Conservation (phyloP, 2,888 invertebrate species). For the Aphodius sticticus region DNA sequence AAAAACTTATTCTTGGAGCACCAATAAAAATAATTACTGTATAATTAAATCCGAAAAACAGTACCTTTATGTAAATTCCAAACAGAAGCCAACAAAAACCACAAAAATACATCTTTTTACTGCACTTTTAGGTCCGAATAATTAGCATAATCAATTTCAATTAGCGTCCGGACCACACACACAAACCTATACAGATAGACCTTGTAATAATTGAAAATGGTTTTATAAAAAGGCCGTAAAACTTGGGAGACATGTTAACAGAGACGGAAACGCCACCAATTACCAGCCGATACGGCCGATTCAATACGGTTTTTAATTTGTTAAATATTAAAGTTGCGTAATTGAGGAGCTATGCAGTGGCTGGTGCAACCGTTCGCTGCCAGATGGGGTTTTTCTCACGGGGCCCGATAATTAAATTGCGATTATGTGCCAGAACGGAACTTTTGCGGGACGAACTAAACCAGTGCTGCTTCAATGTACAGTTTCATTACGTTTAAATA, state of each 20-base stretch:
- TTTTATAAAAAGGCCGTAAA: neutral
- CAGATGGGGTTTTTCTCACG: constrained; percentile 4
- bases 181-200: neutral
- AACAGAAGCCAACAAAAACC: neutral
- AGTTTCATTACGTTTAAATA: neutral
- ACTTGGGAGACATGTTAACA: neutral
- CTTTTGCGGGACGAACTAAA: neutral
- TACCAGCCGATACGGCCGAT: neutral
- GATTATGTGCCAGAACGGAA: neutral
- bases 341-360: neutral
- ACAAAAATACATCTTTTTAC: neutral
- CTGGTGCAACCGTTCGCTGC: neutral
- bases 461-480: neutral
- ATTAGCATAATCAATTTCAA: neutral
- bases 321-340: constrained; percentile 4
- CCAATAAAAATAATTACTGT: neutral
- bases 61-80: neutral
- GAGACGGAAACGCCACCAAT: neutral
- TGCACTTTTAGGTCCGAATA: neutral
- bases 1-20: neutral
- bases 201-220: neutral
- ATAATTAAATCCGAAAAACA: neutral
- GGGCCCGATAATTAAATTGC: neutral
- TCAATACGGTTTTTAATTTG: neutral
- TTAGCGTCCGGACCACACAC: neutral